phyloP scores from a whole-genome alignment of 2,888 invertebrate genomes.

The Microdon myrmicae region DNA sequence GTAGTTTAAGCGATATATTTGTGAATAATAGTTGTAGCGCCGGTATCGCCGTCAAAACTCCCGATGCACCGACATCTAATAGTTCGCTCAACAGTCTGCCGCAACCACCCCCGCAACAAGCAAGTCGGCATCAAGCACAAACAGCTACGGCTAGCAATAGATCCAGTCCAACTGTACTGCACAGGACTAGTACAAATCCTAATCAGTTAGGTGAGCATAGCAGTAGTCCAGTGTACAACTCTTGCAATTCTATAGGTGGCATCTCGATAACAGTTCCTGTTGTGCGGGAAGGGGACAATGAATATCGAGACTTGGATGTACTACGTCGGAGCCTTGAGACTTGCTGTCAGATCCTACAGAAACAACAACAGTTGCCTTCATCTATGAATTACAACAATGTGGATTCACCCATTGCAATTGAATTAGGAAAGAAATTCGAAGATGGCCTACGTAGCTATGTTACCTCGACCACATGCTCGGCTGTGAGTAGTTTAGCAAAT shows the following conservation, averaged over 20 bases:
- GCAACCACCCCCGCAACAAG: neutral
- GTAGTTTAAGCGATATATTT: conserved; percentile 66
- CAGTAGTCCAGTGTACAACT: conserved; percentile 58
- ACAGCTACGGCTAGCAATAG: conserved; percentile 56
- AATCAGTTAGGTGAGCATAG: conserved; percentile 54
- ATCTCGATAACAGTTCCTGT: conserved; percentile 61
- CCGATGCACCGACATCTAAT: conserved; percentile 25
- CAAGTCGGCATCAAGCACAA: conserved; percentile 47
- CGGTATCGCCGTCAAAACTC: conserved; percentile 49
- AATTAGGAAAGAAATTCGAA: conserved; percentile 58
- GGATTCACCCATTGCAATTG: conserved; percentile 55
- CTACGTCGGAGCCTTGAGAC: conserved; percentile 62
- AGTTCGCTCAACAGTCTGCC: conserved; percentile 19
- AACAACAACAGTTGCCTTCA: conserved; percentile 56
- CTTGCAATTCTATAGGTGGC: conserved; percentile 60
- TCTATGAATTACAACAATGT: conserved; percentile 54
- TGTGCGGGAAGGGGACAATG: conserved; percentile 55
- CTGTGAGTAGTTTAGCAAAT: conserved; percentile 76
- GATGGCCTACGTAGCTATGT: conserved; percentile 62
- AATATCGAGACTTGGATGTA: conserved; percentile 58
- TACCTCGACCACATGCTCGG: conserved; percentile 72
- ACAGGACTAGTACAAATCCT: conserved; percentile 57
- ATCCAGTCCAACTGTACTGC: conserved; percentile 55
- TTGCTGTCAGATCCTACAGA: conserved; percentile 62
- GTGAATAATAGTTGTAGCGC: conserved; percentile 63